Percentiles rank a stretch among this genome's conserved stretches.
Conservation (phyloP, 2,797 vertebrate genomes). For the Sphaeramia orbicularis region DNA sequence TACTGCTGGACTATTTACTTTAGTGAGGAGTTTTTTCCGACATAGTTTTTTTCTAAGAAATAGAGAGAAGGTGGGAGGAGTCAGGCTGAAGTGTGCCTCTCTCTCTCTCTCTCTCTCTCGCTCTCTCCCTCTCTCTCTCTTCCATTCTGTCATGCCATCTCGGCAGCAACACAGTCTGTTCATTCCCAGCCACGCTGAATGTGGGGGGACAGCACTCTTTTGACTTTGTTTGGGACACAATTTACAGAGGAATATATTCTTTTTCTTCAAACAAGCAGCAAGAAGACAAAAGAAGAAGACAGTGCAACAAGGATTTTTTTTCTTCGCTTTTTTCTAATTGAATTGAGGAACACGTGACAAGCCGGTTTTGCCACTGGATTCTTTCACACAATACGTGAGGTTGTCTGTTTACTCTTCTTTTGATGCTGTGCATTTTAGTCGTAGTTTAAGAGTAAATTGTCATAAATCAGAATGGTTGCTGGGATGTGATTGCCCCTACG, state of each 20-base stretch:
- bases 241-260: conserved; percentile 60
- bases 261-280: conserved; percentile 70
- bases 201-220: conserved; percentile 68
- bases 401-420: conserved; percentile 60
- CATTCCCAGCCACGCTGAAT: conserved; percentile 81
- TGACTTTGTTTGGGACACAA: conserved; percentile 53
- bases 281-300: conserved; percentile 64
- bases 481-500: conserved; percentile 96
- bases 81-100: conserved; percentile 73
- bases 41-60: conserved; percentile 73
- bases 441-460: conserved; percentile 49
- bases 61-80: conserved; percentile 84
- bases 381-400: conserved; percentile 68
- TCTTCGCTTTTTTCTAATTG: conserved; percentile 58
- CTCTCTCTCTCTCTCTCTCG: conserved; percentile 66
- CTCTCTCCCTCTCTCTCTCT: conserved; percentile 75
- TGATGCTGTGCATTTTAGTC: conserved; percentile 46
- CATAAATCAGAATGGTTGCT: conserved; percentile 91
- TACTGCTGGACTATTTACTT: conserved; percentile 66
- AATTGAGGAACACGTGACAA: conserved; percentile 81
- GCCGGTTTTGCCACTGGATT: conserved; percentile 77
- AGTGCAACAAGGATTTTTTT: conserved; percentile 63
- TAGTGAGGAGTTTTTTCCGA: conserved; percentile 75
- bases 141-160: conserved; percentile 87
- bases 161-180: conserved; percentile 81